Base-by-base conservation (phyloP, 2,797 vertebrate genomes). In the Melanotaenia parkinsoni region DNA sequence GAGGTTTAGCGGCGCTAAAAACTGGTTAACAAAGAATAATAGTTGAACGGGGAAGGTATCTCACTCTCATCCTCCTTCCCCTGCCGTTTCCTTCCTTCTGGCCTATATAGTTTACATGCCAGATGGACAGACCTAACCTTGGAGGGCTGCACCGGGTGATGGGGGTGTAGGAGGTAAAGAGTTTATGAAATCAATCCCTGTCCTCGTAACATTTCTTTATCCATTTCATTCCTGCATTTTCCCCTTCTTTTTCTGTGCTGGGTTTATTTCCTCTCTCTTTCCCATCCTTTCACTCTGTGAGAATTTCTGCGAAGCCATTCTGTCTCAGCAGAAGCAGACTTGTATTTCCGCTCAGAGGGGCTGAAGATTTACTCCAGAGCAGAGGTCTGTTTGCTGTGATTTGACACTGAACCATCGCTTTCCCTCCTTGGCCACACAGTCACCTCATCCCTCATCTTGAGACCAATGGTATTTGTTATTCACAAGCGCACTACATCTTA, bases 1-100 rank as follows among this genome's bases (percentile, higher is more conserved):
- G 91, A 89, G 89, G 80, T 91, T 90, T 81, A 92, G 91, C 86
- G 86, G 92, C 85, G 91, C 89, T 95, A 93, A 95, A 94, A 93
- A 92, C 89, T 93, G 92, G 88, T 95, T 93, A 94, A 93, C 90
- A 86, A 92, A 94, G 93, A 95, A 94, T 93, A 94, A 95, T 93
- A 91, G 91, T 89, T 66, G 83, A 86, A 88, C 77, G 57, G 84
- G 72, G 91, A 90, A 92, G 90, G 90, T 92, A 89, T 91, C 87
- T 90, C 68, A 30, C 88, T 86, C 89, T 92, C 88, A 90, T 92
- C 88, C 82, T 90, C 81, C 85, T 90, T 89, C 81, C 81, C 77
- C 58, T 77, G 80, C 79, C 62, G 45, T 87, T 91, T 92, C 89
- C 90, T 92, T 92, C 85, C 89, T 92, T 84, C 77, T 86, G 88